Base-by-base conservation (phyloP, 1,140 invertebrate species). In the Meloidogyne chitwoodi region DNA sequence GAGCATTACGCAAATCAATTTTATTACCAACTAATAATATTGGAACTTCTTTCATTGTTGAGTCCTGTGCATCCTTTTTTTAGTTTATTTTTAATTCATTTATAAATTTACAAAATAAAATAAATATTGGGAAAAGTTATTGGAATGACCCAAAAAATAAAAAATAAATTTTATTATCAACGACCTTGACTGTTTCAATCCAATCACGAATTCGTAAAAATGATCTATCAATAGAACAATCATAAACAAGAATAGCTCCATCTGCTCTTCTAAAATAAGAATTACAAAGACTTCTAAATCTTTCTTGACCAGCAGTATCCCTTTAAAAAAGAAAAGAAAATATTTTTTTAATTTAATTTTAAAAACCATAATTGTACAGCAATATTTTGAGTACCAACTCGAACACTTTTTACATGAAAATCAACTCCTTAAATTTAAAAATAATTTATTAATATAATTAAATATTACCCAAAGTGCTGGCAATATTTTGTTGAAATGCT, bases 331-430 rank as follows among this genome's bases (percentile, higher is more conserved):
- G 27, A 34, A n/a, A n/a, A n/a, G n/a, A 22, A 14, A 76, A 61
- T 22, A 34, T 22, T 76, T n/a, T 75, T 76, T 63, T 10, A 56
- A 24, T 19, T 31, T 41, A 63, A 77, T 19, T 77, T 6, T 31
- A 26, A n/a, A n/a, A 34, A 77, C 90, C 90, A 91, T 1, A 92
- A 85, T 75, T 92, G 91, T 6, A 92, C 83, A 24, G 91, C 90
- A 16, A 91, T 89, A 71, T 90, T 90, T 78, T 88, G 88, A 11
- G 89, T 89, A 81, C 91, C 91, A 5, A 92, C 88, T 76, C 89
- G 87, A 16, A 92, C 83, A 4, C 90, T 90, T 84, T 91, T 91
- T 31, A 91, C 90, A 79, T 91, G 90, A 80, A 91, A 92, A 85
- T 92, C 91, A 1, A 92, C 90, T 62, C 91, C 91, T 91, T 77